phyloP scores from a whole-genome alignment of 2,113 vertebrate genomes.

The Corynorhinus townsendii region DNA sequence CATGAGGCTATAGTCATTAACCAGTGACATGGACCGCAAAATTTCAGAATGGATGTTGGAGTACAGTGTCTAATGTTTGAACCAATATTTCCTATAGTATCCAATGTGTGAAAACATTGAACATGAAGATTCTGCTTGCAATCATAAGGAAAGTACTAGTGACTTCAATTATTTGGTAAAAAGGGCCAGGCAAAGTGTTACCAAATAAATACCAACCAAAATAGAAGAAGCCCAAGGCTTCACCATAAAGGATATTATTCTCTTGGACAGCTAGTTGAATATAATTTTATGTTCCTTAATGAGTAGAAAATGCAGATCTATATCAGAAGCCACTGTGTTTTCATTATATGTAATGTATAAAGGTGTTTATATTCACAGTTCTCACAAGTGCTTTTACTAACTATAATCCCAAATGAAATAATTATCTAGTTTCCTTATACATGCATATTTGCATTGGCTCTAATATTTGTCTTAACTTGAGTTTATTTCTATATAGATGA shows the following conservation, averaged over 20 bases:
- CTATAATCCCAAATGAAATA: neutral
- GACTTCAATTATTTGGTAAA: neutral
- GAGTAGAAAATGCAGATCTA: neutral
- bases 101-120: neutral
- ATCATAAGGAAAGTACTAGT: neutral
- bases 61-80: too few species aligned
- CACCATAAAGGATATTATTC: rapidly evolving
- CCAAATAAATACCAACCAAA: neutral
- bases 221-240: neutral
- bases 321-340: neutral
- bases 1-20: neutral
- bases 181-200: neutral
- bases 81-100: neutral
- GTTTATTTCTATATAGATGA: neutral
- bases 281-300: neutral
- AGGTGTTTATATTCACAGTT: neutral
- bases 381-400: neutral
- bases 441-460: neutral
- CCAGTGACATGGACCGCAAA: neutral
- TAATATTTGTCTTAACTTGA: neutral
- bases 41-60: neutral
- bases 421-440: neutral
- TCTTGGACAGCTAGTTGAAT: neutral
- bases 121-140: neutral
- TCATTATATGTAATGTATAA: neutral